Evolutionary conservation across 2,888 invertebrate species (phyloP).

Genomic region (Cybosia mesomella): DNA sequence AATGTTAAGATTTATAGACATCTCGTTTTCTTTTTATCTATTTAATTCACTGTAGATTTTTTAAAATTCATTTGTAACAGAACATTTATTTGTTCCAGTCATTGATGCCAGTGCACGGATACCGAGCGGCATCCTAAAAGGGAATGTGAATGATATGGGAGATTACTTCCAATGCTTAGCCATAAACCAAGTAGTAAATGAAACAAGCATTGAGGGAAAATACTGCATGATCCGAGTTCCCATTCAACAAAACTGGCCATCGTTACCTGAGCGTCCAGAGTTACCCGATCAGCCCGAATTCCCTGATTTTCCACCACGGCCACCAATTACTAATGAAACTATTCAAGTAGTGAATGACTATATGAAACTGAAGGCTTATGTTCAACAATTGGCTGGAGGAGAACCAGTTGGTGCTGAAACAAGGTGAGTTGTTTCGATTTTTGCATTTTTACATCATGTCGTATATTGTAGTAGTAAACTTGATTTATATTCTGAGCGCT

Average conservation of each 20-base stretch:
- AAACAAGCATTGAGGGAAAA: constrained; percentile 72
- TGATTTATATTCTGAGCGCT: neutral
- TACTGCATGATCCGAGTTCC: constrained; percentile 71
- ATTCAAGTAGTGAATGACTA: constrained; percentile 24
- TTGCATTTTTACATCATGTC: neutral
- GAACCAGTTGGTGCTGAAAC: constrained; percentile 38
- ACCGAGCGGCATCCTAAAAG: constrained; percentile 71
- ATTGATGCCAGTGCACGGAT: constrained; percentile 75
- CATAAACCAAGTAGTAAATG: constrained; percentile 50
- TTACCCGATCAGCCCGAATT: neutral
- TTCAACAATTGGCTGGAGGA: constrained; percentile 52
- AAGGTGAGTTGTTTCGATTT: constrained; percentile 41
- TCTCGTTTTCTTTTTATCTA: neutral
- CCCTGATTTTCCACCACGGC: constrained; percentile 37
- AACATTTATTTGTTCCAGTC: constrained; percentile 60
- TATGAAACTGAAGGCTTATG: constrained; percentile 43
- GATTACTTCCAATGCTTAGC: constrained; percentile 70
- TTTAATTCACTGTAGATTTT: neutral
- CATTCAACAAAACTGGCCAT: constrained; percentile 46
- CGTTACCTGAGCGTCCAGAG: constrained; percentile 13
- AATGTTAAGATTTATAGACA: too few species aligned
- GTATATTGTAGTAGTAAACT: neutral
- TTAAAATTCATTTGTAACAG: neutral
- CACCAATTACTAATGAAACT: constrained; percentile 32
- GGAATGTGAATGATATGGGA: constrained; percentile 75